phyloP scores from a whole-genome alignment of 2,888 invertebrate genomes.

The Rhyacophila evoluta region DNA sequence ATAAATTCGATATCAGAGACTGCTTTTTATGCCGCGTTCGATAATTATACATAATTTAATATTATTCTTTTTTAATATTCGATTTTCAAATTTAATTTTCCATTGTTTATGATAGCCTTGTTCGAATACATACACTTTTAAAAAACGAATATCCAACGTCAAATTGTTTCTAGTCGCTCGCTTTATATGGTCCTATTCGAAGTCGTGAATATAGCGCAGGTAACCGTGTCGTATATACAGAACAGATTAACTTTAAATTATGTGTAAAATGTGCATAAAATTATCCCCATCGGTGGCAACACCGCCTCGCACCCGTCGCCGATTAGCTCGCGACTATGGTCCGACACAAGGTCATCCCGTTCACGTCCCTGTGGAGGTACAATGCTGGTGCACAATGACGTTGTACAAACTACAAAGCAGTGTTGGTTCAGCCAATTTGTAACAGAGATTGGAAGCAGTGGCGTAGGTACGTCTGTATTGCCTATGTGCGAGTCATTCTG shows the following conservation, averaged over 20 bases:
- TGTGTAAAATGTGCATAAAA: neutral
- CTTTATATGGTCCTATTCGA: neutral
- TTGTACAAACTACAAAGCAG: neutral
- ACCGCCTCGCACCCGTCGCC: neutral
- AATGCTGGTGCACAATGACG: neutral
- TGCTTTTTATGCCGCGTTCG: too few species aligned
- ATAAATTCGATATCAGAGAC: too few species aligned
- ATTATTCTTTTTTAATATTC: too few species aligned
- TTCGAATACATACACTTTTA: too few species aligned
- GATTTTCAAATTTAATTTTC: too few species aligned
- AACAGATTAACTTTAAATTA: slow-evolving; percentile 1
- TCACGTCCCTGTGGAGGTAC: neutral
- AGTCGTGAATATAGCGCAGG: neutral
- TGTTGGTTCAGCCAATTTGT: neutral
- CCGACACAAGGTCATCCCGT: neutral
- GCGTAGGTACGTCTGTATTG: too few species aligned
- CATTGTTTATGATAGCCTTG: too few species aligned
- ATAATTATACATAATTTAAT: too few species aligned
- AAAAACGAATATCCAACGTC: too few species aligned
- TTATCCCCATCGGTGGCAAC: neutral
- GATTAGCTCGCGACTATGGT: neutral
- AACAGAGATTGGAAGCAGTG: neutral
- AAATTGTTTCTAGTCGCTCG: too few species aligned
- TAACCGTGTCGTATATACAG: neutral
- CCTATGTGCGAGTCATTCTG: too few species aligned